Percentiles rank a stretch among this genome's conserved stretches.
phyloP scores from a whole-genome alignment of 2,888 invertebrate species.

The Nysson spinosus region DNA sequence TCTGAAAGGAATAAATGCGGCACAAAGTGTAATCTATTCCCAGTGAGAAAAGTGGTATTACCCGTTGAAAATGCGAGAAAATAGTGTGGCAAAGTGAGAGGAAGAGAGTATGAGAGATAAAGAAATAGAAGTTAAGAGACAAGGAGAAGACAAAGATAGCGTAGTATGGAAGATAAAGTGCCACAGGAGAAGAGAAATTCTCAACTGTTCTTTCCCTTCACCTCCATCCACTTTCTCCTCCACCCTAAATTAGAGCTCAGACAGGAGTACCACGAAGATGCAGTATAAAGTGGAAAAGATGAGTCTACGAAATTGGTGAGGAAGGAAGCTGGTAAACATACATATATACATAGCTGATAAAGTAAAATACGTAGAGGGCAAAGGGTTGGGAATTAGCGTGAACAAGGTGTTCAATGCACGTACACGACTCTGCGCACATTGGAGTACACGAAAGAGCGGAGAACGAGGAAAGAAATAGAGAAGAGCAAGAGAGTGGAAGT shows the following conservation, averaged over 20 bases:
- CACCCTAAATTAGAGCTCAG: constrained; percentile 56
- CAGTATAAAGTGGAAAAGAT: constrained; percentile 3
- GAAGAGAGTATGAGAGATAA: background rate
- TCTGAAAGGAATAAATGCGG: constrained; percentile 34
- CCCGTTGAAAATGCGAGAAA: too few species aligned
- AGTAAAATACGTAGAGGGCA: constrained; percentile 10
- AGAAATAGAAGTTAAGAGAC: background rate
- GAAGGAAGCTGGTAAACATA: background rate
- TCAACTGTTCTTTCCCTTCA: background rate
- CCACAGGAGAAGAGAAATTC: constrained; percentile 21
- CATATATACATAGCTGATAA: background rate
- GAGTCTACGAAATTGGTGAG: background rate
- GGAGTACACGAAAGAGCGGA: background rate
- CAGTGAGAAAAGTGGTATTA: constrained; percentile 22
- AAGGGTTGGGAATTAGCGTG: constrained; percentile 61
- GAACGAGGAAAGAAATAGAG: background rate
- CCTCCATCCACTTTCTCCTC: constrained; percentile 23
- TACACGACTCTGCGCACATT: constrained; percentile 10
- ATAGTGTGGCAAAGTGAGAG: constrained; percentile 11
- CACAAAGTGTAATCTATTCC: constrained; percentile 44
- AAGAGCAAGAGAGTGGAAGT: constrained; percentile 14
- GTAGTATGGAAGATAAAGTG: constrained; percentile 33
- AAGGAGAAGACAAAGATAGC: constrained; percentile 14
- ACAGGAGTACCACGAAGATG: constrained; percentile 30
- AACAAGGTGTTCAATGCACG: constrained; percentile 9